Evolutionary conservation across 2,888 invertebrate species (phyloP), one percentile per base, ranked within the genome.

Genomic region (Hirtodrosophila confusa): DNA sequence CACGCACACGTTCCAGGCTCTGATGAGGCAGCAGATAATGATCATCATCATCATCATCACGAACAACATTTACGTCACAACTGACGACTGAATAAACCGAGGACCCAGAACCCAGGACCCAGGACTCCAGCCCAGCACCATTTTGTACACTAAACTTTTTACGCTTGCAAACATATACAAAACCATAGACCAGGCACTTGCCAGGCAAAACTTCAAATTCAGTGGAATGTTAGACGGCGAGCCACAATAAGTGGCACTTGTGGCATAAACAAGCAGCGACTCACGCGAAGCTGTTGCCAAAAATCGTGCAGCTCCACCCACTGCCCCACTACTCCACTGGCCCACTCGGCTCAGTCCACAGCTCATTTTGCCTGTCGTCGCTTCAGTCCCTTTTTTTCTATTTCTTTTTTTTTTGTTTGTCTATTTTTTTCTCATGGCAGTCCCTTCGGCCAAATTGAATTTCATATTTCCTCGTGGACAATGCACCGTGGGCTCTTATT

Each of bases 161-260:
- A 57, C 54, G 44, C 43, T 37, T 43, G 29, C 11, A n/a, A 50
- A 40, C 31, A 56, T 66, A 53, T 31, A 72, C 23, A 39, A 31
- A 29, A 37, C 37, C 23, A 31, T 23, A 36, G 39, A 44, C 44
- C 12, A 53, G 9, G 31, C 31, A 0, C 3, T 7, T 7, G 31
- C 8, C 9, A 6, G 36, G 27, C 41, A 51, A 50, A 75, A 78
- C 78, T 75, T 63, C 12, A 69, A 78, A 66, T 63, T 75, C 56
- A 55, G 60, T 40, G 49, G 51, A 51, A 53, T 29, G 65, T 45
- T 66, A 54, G 61, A 54, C 40, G 57, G 49, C 62, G 63, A 68
- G 73, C 84, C 80, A 75, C 82, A 87, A 69, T 68, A 78, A 78
- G 80, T 78, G 76, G 74, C 78, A 83, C 79, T 80, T 80, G 78